Evolutionary conservation across 1,140 invertebrate genomes (phyloP).

Genomic region (Brachionus plicatilis): DNA sequence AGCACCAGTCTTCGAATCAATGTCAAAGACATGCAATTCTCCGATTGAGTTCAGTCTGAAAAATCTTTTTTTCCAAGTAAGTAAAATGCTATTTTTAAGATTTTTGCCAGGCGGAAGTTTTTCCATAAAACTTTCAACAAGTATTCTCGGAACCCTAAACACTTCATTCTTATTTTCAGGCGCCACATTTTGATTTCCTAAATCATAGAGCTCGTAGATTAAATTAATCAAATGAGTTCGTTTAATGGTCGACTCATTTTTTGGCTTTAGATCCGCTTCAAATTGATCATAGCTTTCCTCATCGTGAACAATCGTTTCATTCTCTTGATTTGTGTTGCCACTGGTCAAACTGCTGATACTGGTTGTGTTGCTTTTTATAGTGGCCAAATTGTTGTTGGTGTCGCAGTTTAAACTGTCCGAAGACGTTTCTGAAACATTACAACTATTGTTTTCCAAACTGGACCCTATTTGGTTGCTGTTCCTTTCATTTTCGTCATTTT

Average conservation of each 20-base stretch:
- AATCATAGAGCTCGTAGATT: constrained; percentile 1
- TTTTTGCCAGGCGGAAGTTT: constrained; percentile 25
- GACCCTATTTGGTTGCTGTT: not conserved
- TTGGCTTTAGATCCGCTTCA: not conserved
- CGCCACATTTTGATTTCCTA: not conserved
- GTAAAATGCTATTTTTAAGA: not conserved
- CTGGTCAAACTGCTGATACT: not conserved
- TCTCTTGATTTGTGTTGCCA: constrained; percentile 23
- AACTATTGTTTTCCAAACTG: not conserved
- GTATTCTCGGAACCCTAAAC: not conserved
- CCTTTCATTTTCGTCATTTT: not conserved
- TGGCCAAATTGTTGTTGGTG: not conserved
- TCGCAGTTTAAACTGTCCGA: constrained; percentile 4
- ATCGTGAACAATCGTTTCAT: not conserved
- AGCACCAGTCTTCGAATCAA: not conserved
- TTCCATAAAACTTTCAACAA: constrained; percentile 10
- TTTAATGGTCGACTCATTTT: not conserved
- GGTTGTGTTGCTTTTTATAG: not conserved
- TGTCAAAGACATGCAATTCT: not conserved
- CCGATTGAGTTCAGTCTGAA: constrained; percentile 29
- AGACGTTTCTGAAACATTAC: not conserved
- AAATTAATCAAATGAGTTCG: constrained; percentile 21
- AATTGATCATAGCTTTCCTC: constrained; percentile 22
- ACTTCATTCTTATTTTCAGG: not conserved
- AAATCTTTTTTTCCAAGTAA: constrained; percentile 4